Evolutionary conservation across 2,113 vertebrate genomes (phyloP), one percentile per base, ranked within the genome.

Genomic region (Malurus elegans): DNA sequence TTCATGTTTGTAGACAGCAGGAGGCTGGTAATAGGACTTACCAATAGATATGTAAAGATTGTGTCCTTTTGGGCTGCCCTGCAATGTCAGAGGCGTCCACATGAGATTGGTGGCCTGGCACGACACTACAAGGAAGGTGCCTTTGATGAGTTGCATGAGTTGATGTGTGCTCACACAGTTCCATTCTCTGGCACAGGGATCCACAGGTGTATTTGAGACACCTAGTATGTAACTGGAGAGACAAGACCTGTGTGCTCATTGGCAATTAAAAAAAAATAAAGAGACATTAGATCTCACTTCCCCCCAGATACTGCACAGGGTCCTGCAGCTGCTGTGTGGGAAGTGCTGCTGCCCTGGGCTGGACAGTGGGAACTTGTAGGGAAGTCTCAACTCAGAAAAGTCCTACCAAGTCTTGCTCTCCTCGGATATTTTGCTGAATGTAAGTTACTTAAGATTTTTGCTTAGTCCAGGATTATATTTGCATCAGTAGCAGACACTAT

Each of bases 51-150:
- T 29, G 20, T 60, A 70, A 88, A 82, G 3, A 10, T 36, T 60
- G 17, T 4, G 2, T 54, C 7, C 28, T n/a, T 87, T 88, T 64
- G 53, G 71, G 11, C 10, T 82, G 48, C 50, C 19, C 28, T 67
- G 34, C 21, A n/a, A 1, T 6, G 29, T 62, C 0, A 0, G 1
- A 72, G 34, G 8, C 62, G 15, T 58, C 51, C 2, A 0, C 17
- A 24, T 32, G 36, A 58, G 32, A 57, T 23, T 58, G 54, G 36
- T n/a, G 42, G 18, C n/a, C 28, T 44, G 71, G 34, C 34, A 54
- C 14, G 62, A 29, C 31, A 65, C 2, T 40, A 50, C 0, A 4
- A 36, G 61, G 66, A 53, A 79, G 21, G n/a, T 81, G 32, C 8
- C n/a, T 79, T 5, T 3, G n/a, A 32, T 79, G 47, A 79, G 47